A percentile compares a stretch with the other conserved stretches of the same genome.
phyloP scores from a whole-genome alignment of 2,797 vertebrate species.

The Chiloscyllium punctatum region DNA sequence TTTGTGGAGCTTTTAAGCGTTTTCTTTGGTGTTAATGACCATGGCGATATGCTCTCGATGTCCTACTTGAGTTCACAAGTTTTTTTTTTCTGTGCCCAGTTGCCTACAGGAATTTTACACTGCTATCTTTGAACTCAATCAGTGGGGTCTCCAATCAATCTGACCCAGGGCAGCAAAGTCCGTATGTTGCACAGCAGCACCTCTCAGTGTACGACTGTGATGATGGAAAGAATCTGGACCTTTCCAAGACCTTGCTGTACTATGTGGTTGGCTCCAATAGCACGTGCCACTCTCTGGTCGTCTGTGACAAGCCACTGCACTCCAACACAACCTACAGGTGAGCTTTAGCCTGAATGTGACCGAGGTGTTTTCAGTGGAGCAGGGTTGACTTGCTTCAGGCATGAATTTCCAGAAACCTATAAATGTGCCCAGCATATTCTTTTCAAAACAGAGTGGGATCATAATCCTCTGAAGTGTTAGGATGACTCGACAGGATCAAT shows the following conservation, averaged over 20 bases:
- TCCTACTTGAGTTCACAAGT: not conserved
- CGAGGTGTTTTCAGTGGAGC: no score
- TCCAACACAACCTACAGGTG: constrained; percentile 29
- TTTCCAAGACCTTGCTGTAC: not conserved
- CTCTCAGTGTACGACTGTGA: not conserved
- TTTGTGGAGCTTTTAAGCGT: not conserved
- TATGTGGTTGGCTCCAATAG: not conserved
- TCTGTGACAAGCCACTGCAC: not conserved
- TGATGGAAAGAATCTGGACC: not conserved
- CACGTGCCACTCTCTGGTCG: not conserved
- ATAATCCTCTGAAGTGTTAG: not conserved
- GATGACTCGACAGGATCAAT: not conserved
- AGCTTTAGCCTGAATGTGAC: not conserved
- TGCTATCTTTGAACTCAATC: not conserved
- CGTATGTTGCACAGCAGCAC: constrained; percentile 14
- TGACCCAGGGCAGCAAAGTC: not conserved
- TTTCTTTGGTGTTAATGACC: not conserved
- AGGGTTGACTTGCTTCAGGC: not conserved
- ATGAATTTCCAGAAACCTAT: not conserved
- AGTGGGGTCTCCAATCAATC: not conserved
- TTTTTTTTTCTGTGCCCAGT: not conserved
- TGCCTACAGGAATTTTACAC: not conserved
- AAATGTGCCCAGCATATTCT: not conserved
- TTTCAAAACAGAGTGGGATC: no score
- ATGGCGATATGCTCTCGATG: not conserved